Conservation (phyloP, 2,113 vertebrate species). For the Muntiacus muntjak region DNA sequence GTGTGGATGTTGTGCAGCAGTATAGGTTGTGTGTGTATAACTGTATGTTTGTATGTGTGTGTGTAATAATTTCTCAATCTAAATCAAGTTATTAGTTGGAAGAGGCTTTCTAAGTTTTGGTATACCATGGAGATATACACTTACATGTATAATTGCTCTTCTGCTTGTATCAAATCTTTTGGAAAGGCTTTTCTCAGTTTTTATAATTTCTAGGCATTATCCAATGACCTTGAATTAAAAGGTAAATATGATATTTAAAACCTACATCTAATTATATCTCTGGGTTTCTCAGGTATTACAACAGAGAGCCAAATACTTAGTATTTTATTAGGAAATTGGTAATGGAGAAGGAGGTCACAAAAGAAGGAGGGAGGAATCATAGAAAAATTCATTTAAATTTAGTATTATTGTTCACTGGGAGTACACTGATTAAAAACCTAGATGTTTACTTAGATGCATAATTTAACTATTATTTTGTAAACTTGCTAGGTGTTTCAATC, state of each 20-base stretch:
- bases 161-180: background rate
- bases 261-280: background rate
- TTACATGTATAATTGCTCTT: background rate
- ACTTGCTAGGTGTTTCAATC: background rate
- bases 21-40: fast-evolving
- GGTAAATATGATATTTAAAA: background rate
- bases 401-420: background rate
- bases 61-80: background rate
- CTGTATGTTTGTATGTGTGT: background rate
- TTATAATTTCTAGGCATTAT: background rate
- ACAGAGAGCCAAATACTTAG: background rate
- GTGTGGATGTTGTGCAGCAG: background rate
- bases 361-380: background rate
- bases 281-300: background rate
- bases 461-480: background rate
- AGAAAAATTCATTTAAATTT: background rate
- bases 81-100: background rate
- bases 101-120: background rate
- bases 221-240: background rate
- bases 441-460: background rate
- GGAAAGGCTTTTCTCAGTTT: background rate
- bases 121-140: background rate
- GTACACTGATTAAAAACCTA: background rate
- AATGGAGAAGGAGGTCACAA: background rate
- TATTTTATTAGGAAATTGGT: background rate